phyloP scores from a whole-genome alignment of 2,113 vertebrate species.

The Lamprologus sp. region DNA sequence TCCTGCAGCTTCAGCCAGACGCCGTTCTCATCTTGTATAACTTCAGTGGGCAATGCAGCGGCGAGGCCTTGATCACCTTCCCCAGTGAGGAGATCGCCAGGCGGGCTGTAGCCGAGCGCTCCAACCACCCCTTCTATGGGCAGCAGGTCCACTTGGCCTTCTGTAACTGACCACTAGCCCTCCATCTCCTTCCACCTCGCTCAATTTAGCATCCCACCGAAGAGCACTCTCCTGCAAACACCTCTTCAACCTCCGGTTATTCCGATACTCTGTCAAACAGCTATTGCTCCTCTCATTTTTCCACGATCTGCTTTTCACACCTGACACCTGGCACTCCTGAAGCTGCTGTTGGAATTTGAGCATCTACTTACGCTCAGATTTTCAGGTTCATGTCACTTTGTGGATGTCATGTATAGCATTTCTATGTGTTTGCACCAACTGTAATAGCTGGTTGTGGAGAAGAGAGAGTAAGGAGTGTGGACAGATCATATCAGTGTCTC shows the following conservation, averaged over 20 bases:
- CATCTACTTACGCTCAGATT: background rate
- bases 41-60: conserved; percentile 85
- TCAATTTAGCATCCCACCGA: background rate
- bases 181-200: background rate
- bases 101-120: conserved; percentile 78
- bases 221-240: background rate
- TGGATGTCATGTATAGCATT: background rate
- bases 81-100: conserved; percentile 79
- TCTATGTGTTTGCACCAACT: background rate
- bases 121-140: conserved; percentile 73
- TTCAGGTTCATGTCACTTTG: background rate
- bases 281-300: background rate
- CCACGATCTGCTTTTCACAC: background rate
- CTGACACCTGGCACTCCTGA: conserved; percentile 8
- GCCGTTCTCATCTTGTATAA: conserved; percentile 82
- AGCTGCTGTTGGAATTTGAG: background rate
- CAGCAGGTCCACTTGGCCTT: conserved; percentile 72
- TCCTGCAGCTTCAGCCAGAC: conserved; percentile 78
- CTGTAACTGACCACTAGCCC: conserved; percentile 63
- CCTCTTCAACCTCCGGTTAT: background rate
- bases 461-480: background rate
- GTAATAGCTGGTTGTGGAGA: background rate
- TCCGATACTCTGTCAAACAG: background rate
- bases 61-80: conserved; percentile 84
- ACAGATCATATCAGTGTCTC: background rate